These are phyloP conservation scores for Zeus faber DNA, from an alignment of 2,113 vertebrate genomes.

Conservation along the genomic window DNA sequence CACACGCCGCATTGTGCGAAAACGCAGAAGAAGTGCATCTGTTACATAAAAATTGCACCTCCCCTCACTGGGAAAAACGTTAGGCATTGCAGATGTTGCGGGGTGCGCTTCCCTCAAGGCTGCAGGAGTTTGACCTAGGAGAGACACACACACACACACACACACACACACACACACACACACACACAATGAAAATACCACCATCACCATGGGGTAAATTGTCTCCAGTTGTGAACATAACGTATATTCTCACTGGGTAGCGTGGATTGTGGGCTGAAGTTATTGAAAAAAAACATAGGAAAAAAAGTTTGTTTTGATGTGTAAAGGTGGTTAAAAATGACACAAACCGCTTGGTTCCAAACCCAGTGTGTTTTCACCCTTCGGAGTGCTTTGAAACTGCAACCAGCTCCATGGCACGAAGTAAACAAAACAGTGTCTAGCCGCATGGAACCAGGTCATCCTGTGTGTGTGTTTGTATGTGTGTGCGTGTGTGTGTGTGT, in stretches of 20 bases:
- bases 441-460: not conserved
- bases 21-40: slow-evolving; percentile 30
- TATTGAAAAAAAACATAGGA: too few species aligned
- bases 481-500: not conserved
- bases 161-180: slow-evolving; percentile 11
- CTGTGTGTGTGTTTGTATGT: not conserved
- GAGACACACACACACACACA: not conserved
- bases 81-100: slow-evolving; percentile 46
- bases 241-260: too few species aligned
- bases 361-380: not conserved
- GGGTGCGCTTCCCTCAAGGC: slow-evolving; percentile 24
- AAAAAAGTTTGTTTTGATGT: too few species aligned
- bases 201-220: slow-evolving; percentile 19
- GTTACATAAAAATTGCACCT: slow-evolving; percentile 46
- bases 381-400: not conserved
- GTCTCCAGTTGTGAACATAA: slow-evolving; percentile 36
- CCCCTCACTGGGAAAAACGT: slow-evolving; percentile 43
- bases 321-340: slow-evolving; percentile 30
- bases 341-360: slow-evolving; percentile 15
- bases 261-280: too few species aligned
- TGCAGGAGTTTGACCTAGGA: not conserved
- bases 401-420: not conserved
- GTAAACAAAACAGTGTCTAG: not conserved
- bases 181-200: slow-evolving; percentile 5
- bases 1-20: slow-evolving; percentile 46